A percentile compares a stretch with the other conserved stretches of the same genome.
These are phyloP conservation scores for Scleropages formosus DNA, from an alignment of 2,797 vertebrate genomes.

Conservation along the genomic window DNA sequence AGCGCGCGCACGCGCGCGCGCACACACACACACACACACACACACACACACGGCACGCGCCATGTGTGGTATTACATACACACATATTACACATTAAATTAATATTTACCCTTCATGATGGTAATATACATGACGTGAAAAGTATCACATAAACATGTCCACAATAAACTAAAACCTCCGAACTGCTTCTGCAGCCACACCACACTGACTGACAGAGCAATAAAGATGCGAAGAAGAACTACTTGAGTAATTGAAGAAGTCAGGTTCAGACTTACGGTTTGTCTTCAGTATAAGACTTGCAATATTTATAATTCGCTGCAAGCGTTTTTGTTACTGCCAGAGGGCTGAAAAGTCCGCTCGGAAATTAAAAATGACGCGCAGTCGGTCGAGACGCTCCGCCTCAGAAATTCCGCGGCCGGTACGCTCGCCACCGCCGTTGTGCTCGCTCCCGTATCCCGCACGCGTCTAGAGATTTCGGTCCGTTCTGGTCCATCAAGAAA, in stretches of 20 bases:
- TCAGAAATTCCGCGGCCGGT: slow-evolving; percentile 56
- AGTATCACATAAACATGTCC: background rate
- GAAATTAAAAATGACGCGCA: slow-evolving; percentile 25
- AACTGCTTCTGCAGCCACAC: too few relatives aligned
- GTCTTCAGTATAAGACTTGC: slow-evolving; percentile 55
- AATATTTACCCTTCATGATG: too few relatives aligned
- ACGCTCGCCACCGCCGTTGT: slow-evolving; percentile 48
- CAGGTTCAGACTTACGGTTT: slow-evolving; percentile 58
- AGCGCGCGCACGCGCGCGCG: too few relatives aligned
- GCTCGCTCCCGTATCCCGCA: slow-evolving; percentile 54
- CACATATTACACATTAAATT: too few relatives aligned
- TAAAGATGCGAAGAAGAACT: background rate
- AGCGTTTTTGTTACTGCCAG: background rate
- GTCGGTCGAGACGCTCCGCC: slow-evolving; percentile 52
- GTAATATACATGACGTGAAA: too few relatives aligned
- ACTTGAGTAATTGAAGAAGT: background rate
- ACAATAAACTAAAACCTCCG: slow-evolving; percentile 2
- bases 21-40: background rate
- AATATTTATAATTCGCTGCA: background rate
- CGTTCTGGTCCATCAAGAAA: slow-evolving; percentile 75
- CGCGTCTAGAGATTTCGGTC: slow-evolving; percentile 81
- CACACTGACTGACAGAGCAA: slow-evolving; percentile 32
- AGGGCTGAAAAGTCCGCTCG: slow-evolving; percentile 19
- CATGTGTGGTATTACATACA: background rate
- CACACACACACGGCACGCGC: background rate